Evolutionary conservation across 2,113 vertebrate species (phyloP), one percentile per base, ranked within the genome.

Genomic region (Lagopus leucura): DNA sequence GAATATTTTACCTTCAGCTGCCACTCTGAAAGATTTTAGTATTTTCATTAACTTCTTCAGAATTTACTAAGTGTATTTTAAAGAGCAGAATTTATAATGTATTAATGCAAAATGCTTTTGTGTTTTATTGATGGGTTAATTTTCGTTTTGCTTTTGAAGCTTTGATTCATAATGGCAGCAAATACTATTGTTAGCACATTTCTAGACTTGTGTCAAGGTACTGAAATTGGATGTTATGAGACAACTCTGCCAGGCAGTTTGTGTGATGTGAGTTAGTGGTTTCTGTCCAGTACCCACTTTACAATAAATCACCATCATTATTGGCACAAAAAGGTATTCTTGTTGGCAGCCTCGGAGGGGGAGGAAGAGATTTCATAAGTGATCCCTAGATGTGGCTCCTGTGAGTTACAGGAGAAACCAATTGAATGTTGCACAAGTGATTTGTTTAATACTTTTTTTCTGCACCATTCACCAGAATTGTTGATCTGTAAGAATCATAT

Each of bases 21-120:
- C 89, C 45, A 45, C 85, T 95, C 58, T 60, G 90, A 79, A 91
- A 40, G 81, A 87, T 69, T 87, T 88, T 66, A 54, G 16, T 42
- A 54, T 65, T 52, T 38, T 25, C 25, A 25, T 25, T 54, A 32
- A 50, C 36, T 10, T 79, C 40, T 42, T n/a, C 30, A 54, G 60
- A n/a, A 50, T 65, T 50, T 65, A 71, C 13, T 71, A 52, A 71
- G 27, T 36, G 38, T 38, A 40, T 61, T 64, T 64, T 77, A 50
- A 50, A 77, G 60, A 58, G 14, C 17, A 8, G 8, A 13, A 18
- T 58, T 34, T 76, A 52, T 48, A 20, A 48, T 78, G 52, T 78
- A 52, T 38, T 52, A 32, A 65, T 15, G 15, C 17, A 64, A n/a
- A 43, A 40, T 48, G 10, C 32, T 50, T 64, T 25, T 54, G 30